A percentile compares a stretch with the other conserved stretches of the same genome.
Conservation (phyloP, 2,888 invertebrate genomes). For the Drosophila antonietae region DNA sequence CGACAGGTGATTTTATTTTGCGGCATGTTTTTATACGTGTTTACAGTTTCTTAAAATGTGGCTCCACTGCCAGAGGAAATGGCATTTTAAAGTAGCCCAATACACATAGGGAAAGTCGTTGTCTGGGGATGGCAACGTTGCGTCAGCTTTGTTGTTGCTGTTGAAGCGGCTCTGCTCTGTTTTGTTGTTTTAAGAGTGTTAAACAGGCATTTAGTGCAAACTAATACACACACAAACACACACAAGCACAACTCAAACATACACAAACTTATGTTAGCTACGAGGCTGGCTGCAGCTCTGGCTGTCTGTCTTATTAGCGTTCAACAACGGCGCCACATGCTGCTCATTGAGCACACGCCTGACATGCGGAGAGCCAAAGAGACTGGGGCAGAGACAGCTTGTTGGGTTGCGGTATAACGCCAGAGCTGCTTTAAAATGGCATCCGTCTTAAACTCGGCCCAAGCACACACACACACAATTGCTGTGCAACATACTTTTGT, state of each 20-base stretch:
- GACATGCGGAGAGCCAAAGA: slow-evolving; percentile 28
- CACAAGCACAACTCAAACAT: slow-evolving; percentile 14
- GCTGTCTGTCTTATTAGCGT: slow-evolving; percentile 68
- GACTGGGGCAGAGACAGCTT: slow-evolving; percentile 7
- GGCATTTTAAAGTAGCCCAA: slow-evolving; percentile 75
- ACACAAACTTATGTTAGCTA: slow-evolving; percentile 18
- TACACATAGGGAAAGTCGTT: slow-evolving; percentile 56
- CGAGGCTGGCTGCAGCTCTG: slow-evolving; percentile 26
- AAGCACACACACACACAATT: slow-evolving; percentile 18
- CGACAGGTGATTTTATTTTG: slow-evolving; percentile 9
- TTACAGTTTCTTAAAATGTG: slow-evolving; percentile 78
- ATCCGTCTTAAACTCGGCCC: slow-evolving; percentile 39
- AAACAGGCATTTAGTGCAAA: slow-evolving; percentile 75
- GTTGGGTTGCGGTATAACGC: not conserved
- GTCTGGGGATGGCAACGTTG: slow-evolving; percentile 56
- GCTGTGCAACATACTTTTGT: slow-evolving; percentile 45
- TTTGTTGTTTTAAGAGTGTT: slow-evolving; percentile 80
- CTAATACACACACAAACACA: slow-evolving; percentile 20
- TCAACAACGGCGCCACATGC: slow-evolving; percentile 54
- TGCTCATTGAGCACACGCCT: slow-evolving; percentile 58
- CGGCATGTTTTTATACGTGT: slow-evolving; percentile 38
- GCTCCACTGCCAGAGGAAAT: slow-evolving; percentile 72
- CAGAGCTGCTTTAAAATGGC: slow-evolving; percentile 61
- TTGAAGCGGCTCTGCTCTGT: slow-evolving; percentile 32
- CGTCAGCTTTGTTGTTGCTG: slow-evolving; percentile 42